Evolutionary conservation across 1,140 invertebrate species (phyloP).

Genomic region (Heliconius melpomene): DNA sequence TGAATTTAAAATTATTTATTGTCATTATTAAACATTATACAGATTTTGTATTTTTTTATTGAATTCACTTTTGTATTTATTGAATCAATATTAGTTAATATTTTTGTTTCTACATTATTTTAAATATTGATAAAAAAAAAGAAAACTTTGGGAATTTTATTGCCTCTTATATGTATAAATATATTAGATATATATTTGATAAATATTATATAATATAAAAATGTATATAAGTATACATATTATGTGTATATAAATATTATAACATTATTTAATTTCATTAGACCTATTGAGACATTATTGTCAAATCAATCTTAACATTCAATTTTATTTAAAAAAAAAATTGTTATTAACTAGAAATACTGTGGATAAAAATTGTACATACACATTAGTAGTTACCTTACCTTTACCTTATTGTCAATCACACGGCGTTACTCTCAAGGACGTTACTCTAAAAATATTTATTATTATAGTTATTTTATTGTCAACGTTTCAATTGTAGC

Average conservation of each 20-base stretch:
- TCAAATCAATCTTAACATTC: constrained; percentile 1
- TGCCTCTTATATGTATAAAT: not conserved
- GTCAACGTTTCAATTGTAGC: constrained; percentile 44
- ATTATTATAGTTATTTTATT: constrained; percentile 29
- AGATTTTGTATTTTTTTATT: not conserved
- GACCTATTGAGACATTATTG: constrained; percentile 14
- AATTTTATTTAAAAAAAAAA: not conserved
- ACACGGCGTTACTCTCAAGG: constrained; percentile 14
- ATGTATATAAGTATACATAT: not conserved
- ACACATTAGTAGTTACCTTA: constrained; percentile 18
- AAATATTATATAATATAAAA: not conserved
- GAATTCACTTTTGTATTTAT: not conserved
- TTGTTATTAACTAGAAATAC: constrained; percentile 2
- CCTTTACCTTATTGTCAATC: constrained; percentile 25
- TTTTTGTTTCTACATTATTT: not conserved
- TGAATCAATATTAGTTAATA: not conserved
- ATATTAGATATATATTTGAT: not conserved
- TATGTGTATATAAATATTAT: constrained; percentile 1
- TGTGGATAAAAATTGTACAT: constrained; percentile 18
- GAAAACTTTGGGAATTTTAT: not conserved
- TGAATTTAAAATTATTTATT: not conserved
- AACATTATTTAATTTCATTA: not conserved
- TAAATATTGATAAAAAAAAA: not conserved
- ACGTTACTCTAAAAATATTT: constrained; percentile 28
- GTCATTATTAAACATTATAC: not conserved